These are phyloP conservation scores for Pteronotus mesoamericanus DNA, from an alignment of 2,797 vertebrate species.

Conservation along the genomic window DNA sequence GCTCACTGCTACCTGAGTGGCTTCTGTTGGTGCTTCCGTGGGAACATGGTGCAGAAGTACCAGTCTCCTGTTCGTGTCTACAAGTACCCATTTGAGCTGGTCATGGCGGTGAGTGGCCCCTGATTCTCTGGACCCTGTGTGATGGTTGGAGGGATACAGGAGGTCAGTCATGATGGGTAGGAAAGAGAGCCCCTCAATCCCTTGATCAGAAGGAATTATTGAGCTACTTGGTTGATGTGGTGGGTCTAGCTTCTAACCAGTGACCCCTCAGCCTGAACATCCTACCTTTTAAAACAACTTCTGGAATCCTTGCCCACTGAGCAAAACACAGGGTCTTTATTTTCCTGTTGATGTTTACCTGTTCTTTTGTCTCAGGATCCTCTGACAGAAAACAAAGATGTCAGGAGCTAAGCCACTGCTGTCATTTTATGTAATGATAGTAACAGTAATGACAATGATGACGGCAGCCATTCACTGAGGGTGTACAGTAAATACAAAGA, in stretches of 20 bases:
- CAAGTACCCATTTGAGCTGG: constrained; percentile 96
- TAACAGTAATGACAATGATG: background rate
- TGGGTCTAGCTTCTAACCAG: background rate
- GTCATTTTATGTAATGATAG: background rate
- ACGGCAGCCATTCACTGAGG: background rate
- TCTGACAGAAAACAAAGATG: background rate
- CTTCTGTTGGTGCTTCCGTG: background rate
- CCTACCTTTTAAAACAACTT: background rate
- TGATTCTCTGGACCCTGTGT: background rate
- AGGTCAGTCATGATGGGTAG: background rate
- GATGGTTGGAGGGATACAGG: background rate
- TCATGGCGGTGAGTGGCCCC: constrained; percentile 95
- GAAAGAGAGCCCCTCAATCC: background rate
- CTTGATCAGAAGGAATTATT: background rate
- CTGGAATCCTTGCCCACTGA: background rate
- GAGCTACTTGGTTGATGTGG: background rate
- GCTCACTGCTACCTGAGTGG: background rate
- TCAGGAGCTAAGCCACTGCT: background rate
- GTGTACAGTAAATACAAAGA: background rate
- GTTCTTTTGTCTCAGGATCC: background rate
- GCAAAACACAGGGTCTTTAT: background rate
- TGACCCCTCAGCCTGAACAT: background rate
- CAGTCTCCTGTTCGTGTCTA: constrained; percentile 97
- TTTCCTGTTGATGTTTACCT: background rate
- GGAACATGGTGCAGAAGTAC: constrained; percentile 97